phyloP scores from a whole-genome alignment of 2,113 vertebrate genomes.

The Choloepus hoffmanni region DNA sequence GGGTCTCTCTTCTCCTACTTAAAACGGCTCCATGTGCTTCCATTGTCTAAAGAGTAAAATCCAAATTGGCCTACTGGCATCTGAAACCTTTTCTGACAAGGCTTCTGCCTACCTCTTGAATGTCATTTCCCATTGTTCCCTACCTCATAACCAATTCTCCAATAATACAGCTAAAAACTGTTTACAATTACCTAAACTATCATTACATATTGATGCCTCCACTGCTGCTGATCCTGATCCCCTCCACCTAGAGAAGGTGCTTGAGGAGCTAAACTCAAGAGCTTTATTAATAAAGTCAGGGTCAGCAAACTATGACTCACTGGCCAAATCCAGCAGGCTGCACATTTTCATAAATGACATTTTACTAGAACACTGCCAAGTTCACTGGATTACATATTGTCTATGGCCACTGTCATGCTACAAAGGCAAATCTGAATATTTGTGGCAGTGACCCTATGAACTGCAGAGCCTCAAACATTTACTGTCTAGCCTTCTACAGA shows the following conservation, averaged over 20 bases:
- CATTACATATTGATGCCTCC: neutral
- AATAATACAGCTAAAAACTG: neutral
- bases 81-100: neutral
- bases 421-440: neutral
- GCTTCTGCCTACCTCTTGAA: neutral
- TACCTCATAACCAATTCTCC: neutral
- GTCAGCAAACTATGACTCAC: neutral
- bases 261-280: neutral
- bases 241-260: neutral
- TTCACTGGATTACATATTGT: neutral
- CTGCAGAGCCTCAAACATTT: neutral
- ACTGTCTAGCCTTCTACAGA: neutral
- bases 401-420: neutral
- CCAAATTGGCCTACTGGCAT: neutral
- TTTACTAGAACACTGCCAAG: neutral
- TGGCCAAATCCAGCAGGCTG: neutral
- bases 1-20: neutral
- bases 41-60: neutral
- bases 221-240: neutral
- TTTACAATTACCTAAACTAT: neutral
- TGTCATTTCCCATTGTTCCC: neutral
- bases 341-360: neutral
- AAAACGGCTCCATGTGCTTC: neutral
- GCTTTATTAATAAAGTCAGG: conserved; percentile 6
- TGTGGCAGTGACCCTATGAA: neutral